Conservation (phyloP, 1,140 invertebrate genomes). For the Limonius californicus region DNA sequence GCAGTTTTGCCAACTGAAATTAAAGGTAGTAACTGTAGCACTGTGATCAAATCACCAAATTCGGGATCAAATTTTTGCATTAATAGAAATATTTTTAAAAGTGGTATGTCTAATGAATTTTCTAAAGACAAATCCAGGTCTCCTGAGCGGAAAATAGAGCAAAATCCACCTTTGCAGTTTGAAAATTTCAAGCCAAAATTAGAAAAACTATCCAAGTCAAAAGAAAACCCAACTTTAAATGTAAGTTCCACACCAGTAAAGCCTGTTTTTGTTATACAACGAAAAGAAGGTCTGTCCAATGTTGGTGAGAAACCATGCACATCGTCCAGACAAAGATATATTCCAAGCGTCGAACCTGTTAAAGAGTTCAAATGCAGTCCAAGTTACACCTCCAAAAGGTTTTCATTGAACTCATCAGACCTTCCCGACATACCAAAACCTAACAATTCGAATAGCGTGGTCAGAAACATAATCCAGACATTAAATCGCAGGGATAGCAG, state of each 20-base stretch:
- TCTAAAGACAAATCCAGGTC: neutral
- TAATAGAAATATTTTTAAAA: constrained; percentile 31
- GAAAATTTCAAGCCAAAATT: neutral
- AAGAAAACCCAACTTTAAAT: no score
- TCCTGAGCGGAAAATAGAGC: no score
- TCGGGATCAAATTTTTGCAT: constrained; percentile 21
- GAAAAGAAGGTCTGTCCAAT: neutral
- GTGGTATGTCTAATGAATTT: constrained; percentile 14
- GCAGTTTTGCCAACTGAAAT: no score
- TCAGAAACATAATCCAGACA: constrained; percentile 43
- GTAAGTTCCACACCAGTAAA: neutral
- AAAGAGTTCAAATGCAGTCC: neutral
- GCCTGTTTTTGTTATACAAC: neutral
- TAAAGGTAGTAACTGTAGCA: no score
- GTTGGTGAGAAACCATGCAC: neutral
- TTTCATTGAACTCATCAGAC: neutral
- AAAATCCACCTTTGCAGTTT: neutral
- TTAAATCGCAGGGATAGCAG: constrained; percentile 39
- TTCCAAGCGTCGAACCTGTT: neutral
- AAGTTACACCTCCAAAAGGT: neutral
- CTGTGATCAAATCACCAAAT: no score
- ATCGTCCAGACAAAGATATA: neutral
- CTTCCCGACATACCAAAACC: neutral
- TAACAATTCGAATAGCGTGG: constrained; percentile 25
- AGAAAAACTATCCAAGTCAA: neutral